Evolutionary conservation across 2,888 invertebrate species (phyloP).

Genomic region (Acronicta aceris): DNA sequence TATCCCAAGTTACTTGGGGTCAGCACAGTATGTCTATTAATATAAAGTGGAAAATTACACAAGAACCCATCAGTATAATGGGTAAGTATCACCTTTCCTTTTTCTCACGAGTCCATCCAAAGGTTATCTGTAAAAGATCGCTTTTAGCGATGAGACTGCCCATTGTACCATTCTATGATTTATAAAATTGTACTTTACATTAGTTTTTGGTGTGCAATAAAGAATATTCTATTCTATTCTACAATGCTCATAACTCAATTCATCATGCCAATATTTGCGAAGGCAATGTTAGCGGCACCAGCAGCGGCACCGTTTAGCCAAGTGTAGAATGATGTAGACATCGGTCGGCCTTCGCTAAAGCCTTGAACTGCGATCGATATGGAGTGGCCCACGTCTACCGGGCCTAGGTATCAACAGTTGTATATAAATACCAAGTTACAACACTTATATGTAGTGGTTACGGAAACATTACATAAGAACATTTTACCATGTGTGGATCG

Average conservation of each 20-base stretch:
- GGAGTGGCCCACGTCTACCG: constrained; percentile 56
- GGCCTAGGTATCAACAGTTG: constrained; percentile 52
- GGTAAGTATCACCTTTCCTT: too few relatives aligned
- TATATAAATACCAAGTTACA: constrained; percentile 31
- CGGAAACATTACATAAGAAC: constrained; percentile 25
- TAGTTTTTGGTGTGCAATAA: too few relatives aligned
- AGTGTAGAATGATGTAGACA: constrained; percentile 49
- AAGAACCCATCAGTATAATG: constrained; percentile 27
- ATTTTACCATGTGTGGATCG: neutral
- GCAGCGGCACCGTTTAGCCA: constrained; percentile 39
- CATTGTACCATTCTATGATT: too few relatives aligned
- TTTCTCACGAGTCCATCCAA: too few relatives aligned
- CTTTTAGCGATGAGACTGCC: too few relatives aligned
- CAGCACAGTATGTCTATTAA: too few relatives aligned
- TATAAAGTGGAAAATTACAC: constrained; percentile 17
- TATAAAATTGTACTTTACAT: too few relatives aligned
- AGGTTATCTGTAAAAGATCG: too few relatives aligned
- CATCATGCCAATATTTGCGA: constrained; percentile 36
- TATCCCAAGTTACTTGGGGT: too few relatives aligned
- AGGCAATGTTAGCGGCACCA: constrained; percentile 32
- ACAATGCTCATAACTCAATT: constrained; percentile 40
- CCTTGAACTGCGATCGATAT: constrained; percentile 76
- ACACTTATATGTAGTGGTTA: constrained; percentile 14
- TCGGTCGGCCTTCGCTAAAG: constrained; percentile 60
- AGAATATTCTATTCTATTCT: too few relatives aligned